Base-by-base conservation (phyloP, 2,797 vertebrate genomes). In the Merluccius polli region DNA sequence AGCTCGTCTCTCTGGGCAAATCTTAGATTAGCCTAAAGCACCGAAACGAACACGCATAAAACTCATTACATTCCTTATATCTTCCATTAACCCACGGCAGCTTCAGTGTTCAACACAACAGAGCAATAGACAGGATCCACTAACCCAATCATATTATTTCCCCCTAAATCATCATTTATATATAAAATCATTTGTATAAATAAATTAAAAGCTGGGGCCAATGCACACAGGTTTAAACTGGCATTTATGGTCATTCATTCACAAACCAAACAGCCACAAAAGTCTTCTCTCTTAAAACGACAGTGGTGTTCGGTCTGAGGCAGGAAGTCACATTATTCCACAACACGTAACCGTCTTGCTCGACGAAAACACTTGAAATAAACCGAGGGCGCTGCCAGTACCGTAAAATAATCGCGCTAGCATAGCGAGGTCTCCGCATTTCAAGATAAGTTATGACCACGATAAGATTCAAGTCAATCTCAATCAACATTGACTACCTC, bases 171-270 rank as follows among this genome's bases (percentile, higher is more conserved):
- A 59, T 65, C 59, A 27, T 65, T 65, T 65, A 65, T 65, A 65
- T 65, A 24, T 27, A 24, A 65, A 27, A 65, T 65, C 0, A 84
- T 80, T 82, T 90, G 48, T 7, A 91, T 83, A 84, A 88, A 93
- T 91, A 89, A 91, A 92, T 88, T 87, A 92, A 81, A 80, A n/a
- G 75, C 85, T 71, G 82, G 1, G 70, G 77, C n/a, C 31, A 65
- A 73, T 30, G 7, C 77, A 82, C 73, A 68, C 72, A 48, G 73
- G 72, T 10, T 44, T 73, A 70, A 44, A 72, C 31, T 38, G 75
- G 79, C 81, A 31, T 81, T 76, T 70, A 82, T 87, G 83, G 82
- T 87, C 84, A 70, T 77, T 59, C 84, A 89, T 86, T 87, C 59
- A 65, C 27, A 65, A 29, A 27, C 41, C 41, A 48, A 48, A 48